These are phyloP conservation scores for Puma concolor DNA, from an alignment of 2,113 vertebrate genomes.

Conservation along the genomic window DNA sequence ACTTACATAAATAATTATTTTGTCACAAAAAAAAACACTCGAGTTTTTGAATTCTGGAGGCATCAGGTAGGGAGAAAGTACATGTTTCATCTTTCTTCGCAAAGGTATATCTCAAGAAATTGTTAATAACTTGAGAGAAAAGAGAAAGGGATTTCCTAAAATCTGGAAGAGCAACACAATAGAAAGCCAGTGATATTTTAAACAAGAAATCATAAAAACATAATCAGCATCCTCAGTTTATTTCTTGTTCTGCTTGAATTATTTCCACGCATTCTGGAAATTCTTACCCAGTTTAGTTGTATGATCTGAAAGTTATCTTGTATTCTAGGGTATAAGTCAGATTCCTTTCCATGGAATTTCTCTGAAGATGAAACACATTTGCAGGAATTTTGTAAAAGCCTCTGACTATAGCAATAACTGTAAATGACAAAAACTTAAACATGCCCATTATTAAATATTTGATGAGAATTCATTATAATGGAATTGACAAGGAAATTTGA, in stretches of 20 bases:
- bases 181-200: background rate
- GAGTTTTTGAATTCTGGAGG: background rate
- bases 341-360: background rate
- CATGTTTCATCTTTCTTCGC: background rate
- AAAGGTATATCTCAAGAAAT: background rate
- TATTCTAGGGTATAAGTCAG: background rate
- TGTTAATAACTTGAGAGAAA: background rate
- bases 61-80: background rate
- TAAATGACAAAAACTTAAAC: background rate
- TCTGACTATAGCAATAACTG: background rate
- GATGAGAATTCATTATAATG: background rate
- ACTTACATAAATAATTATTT: background rate
- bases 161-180: background rate
- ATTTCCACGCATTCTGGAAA: background rate
- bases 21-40: background rate
- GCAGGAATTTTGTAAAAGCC: background rate
- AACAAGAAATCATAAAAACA: background rate
- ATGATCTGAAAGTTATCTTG: background rate
- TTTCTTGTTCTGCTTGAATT: background rate
- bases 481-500: background rate
- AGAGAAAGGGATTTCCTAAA: background rate
- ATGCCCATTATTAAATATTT: background rate
- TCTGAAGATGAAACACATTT: background rate
- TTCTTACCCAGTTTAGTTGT: background rate
- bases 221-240: background rate